phyloP scores from a whole-genome alignment of 2,113 vertebrate species.

The Phainopepla nitens region DNA sequence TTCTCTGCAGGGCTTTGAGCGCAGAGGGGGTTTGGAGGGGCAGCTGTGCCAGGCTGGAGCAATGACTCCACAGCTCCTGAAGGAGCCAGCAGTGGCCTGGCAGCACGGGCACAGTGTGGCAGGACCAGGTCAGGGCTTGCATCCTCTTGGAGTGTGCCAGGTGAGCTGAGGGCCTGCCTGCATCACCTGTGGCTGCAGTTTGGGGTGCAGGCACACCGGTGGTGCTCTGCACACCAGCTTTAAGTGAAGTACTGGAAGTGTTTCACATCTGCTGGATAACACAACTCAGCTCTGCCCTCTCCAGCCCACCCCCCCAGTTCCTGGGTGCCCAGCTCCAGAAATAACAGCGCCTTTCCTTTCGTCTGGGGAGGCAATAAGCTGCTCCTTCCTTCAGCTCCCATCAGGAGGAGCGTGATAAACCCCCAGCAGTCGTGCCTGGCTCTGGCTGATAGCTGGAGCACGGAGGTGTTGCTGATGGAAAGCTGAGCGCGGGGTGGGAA shows the following conservation, averaged over 20 bases:
- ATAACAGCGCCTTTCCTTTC: background rate
- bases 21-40: background rate
- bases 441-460: background rate
- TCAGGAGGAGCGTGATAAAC: background rate
- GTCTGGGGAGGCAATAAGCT: background rate
- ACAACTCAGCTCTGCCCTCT: background rate
- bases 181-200: rapidly evolving
- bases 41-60: background rate
- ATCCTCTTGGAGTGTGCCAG: background rate
- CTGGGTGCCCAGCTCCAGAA: background rate
- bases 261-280: background rate
- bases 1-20: background rate
- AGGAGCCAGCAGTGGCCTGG: rapidly evolving
- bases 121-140: background rate
- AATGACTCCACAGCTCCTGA: background rate
- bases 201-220: background rate
- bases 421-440: background rate
- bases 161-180: background rate
- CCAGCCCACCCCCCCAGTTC: background rate
- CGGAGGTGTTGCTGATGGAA: background rate
- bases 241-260: rapidly evolving
- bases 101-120: background rate
- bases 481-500: background rate
- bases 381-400: background rate
- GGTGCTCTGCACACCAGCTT: rapidly evolving